These are phyloP conservation scores for Hypotaenidia okinawae DNA, from an alignment of 2,797 vertebrate genomes.

Conservation along the genomic window DNA sequence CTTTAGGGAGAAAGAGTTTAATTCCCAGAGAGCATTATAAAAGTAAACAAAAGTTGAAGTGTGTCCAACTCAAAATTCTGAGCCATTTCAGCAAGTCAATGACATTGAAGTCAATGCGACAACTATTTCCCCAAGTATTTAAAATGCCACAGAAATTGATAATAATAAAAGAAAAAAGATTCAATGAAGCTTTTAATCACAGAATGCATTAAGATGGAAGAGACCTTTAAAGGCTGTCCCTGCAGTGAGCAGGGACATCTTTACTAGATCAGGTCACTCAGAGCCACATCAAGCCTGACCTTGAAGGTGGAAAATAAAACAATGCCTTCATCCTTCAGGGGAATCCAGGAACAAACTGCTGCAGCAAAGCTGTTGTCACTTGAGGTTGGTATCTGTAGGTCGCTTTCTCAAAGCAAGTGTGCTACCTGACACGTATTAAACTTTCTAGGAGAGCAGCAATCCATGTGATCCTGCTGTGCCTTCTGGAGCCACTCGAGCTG, in stretches of 20 bases:
- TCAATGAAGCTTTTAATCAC: not conserved
- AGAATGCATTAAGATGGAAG: too few species aligned
- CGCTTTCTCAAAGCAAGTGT: not conserved
- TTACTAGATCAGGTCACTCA: too few species aligned
- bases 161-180: not conserved
- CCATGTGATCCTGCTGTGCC: not conserved
- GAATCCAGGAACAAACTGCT: not conserved
- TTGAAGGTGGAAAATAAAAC: not conserved
- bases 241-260: too few species aligned
- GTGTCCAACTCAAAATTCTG: not conserved
- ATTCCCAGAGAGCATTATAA: conserved; percentile 13
- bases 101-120: not conserved
- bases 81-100: not conserved
- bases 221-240: too few species aligned
- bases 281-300: too few species aligned
- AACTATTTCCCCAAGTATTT: conserved; percentile 18
- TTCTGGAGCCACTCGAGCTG: not conserved
- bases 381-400: not conserved
- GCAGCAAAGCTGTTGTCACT: not conserved
- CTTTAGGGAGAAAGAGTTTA: conserved; percentile 16
- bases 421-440: not conserved
- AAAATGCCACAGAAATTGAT: not conserved
- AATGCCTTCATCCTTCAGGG: not conserved
- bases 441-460: not conserved
- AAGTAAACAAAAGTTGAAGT: conserved; percentile 36